Percentiles rank a stretch among this genome's conserved stretches.
phyloP scores from a whole-genome alignment of 2,113 vertebrate genomes.

The Hystrix brachyura region DNA sequence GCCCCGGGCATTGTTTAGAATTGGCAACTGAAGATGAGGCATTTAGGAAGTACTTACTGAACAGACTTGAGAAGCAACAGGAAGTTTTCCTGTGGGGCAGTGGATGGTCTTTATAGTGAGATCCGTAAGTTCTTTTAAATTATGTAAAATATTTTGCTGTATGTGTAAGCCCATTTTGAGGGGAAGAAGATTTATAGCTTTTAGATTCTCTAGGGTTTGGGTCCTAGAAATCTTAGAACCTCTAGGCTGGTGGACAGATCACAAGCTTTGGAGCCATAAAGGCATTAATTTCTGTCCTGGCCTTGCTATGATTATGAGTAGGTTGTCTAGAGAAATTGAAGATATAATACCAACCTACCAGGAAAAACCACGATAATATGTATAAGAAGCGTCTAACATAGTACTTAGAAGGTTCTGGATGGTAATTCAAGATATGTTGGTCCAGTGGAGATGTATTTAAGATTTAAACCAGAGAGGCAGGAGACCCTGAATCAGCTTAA shows the following conservation, averaged over 20 bases:
- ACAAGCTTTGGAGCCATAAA: background rate
- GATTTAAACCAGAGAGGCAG: conserved; percentile 5
- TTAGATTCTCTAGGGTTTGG: conserved; percentile 32
- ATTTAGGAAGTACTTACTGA: conserved; percentile 9
- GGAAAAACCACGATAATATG: background rate
- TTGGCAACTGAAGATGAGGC: background rate
- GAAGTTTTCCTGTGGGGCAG: background rate
- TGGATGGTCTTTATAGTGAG: background rate
- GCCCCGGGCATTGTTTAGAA: background rate
- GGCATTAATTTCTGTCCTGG: conserved; percentile 32
- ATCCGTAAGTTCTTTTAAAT: background rate
- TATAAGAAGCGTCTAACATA: background rate
- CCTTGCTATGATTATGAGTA: background rate
- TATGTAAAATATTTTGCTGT: background rate
- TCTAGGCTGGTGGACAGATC: background rate
- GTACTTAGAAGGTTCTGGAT: background rate
- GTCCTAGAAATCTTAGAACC: background rate
- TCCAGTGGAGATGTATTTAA: conserved; percentile 13
- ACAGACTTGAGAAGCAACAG: background rate
- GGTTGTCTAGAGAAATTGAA: background rate
- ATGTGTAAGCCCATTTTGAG: background rate
- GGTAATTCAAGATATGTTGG: conserved; percentile 15
- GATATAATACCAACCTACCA: background rate
- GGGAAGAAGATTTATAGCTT: background rate
- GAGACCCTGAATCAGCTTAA: background rate